These are phyloP conservation scores for Halictus quadricinctus DNA, from an alignment of 2,888 invertebrate genomes.

Conservation along the genomic window DNA sequence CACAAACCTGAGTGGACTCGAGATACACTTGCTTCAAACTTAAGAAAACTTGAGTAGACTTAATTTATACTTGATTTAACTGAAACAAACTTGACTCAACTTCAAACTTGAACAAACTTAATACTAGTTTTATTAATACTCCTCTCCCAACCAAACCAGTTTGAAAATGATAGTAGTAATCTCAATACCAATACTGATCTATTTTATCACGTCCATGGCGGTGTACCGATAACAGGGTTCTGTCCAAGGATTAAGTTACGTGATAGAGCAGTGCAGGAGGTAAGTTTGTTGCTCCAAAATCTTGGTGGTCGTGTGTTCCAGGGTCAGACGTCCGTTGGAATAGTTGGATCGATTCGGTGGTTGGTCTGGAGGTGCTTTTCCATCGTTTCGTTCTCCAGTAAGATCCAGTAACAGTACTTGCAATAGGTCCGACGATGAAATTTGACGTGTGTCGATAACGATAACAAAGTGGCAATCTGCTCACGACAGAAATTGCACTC, in stretches of 20 bases:
- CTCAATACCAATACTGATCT: neutral
- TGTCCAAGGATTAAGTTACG: neutral
- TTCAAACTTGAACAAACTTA: neutral
- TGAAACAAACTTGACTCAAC: too few relatives aligned
- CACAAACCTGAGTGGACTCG: neutral
- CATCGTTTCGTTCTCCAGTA: constrained; percentile 70
- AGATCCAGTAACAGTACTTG: constrained; percentile 74
- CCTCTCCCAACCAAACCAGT: neutral
- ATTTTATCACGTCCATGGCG: neutral
- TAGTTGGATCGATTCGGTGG: constrained; percentile 48
- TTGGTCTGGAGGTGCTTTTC: constrained; percentile 62
- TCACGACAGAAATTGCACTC: constrained; percentile 74
- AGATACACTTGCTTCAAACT: too few relatives aligned
- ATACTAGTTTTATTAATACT: neutral
- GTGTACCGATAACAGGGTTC: neutral
- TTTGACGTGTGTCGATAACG: constrained; percentile 77
- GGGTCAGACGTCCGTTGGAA: neutral
- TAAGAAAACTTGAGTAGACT: too few relatives aligned
- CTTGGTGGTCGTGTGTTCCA: neutral
- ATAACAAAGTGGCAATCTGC: constrained; percentile 72
- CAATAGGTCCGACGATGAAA: constrained; percentile 71
- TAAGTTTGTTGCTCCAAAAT: neutral
- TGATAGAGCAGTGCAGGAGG: neutral
- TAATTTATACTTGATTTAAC: too few relatives aligned
- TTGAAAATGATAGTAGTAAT: neutral